A percentile compares a stretch with the other conserved stretches of the same genome.
These are phyloP conservation scores for Pipa parva DNA, from an alignment of 2,113 vertebrate species.

Conservation along the genomic window DNA sequence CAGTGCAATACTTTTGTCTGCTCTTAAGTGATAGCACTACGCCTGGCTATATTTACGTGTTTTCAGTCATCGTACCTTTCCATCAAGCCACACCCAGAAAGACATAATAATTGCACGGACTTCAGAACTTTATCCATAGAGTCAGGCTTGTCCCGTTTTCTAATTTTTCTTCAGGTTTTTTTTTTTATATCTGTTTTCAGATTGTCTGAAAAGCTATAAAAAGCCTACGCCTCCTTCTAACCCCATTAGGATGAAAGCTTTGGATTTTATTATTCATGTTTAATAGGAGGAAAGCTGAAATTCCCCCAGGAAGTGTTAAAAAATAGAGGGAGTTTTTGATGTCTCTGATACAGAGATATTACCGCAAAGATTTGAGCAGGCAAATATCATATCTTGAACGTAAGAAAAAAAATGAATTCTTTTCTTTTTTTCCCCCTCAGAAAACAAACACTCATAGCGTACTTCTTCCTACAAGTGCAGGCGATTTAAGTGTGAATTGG, in stretches of 20 bases:
- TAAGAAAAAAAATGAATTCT: neutral
- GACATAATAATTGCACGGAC: slow-evolving; percentile 53
- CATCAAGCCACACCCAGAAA: slow-evolving; percentile 17
- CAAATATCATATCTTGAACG: slow-evolving; percentile 33
- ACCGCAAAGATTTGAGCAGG: slow-evolving; percentile 43
- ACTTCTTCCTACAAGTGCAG: too few relatives aligned
- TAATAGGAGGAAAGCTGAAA: slow-evolving; percentile 57
- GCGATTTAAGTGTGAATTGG: too few relatives aligned
- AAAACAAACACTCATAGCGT: slow-evolving; percentile 4
- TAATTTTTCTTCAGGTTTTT: slow-evolving; percentile 53
- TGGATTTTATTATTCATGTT: slow-evolving; percentile 61
- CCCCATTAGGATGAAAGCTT: slow-evolving; percentile 60
- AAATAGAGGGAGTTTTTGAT: slow-evolving; percentile 42
- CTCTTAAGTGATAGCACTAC: too few relatives aligned
- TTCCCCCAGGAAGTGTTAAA: slow-evolving; percentile 56
- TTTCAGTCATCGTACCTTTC: too few relatives aligned
- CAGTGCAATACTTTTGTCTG: too few relatives aligned
- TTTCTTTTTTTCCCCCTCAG: neutral
- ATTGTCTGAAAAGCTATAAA: slow-evolving; percentile 56
- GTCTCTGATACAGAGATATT: slow-evolving; percentile 46
- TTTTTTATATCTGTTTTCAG: slow-evolving; percentile 51
- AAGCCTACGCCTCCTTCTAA: slow-evolving; percentile 58
- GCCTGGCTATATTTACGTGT: too few relatives aligned
- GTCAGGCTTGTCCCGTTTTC: slow-evolving; percentile 46
- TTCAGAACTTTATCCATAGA: slow-evolving; percentile 53